Percentiles rank a stretch among this genome's conserved stretches.
phyloP scores from a whole-genome alignment of 92 coral and sea anemone species.

The Actinostola sp. region DNA sequence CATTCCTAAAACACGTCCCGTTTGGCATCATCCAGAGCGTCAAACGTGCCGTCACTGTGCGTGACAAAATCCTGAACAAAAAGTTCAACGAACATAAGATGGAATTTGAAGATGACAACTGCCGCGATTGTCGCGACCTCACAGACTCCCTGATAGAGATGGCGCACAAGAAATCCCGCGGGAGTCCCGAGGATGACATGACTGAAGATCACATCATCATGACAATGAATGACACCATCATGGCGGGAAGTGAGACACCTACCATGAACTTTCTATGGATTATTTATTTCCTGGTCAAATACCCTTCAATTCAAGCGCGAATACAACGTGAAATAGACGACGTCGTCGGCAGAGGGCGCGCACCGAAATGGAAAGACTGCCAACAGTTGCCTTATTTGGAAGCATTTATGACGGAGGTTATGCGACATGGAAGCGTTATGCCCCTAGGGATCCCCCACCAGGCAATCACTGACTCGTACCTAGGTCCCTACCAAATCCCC shows the following conservation, averaged over 20 bases:
- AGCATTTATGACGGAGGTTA: conserved; percentile 60
- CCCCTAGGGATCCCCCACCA: conserved; percentile 76
- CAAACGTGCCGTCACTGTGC: conserved; percentile 31
- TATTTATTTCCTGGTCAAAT: conserved; percentile 55
- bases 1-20: conserved; percentile 69
- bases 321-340: conserved; percentile 65
- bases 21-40: conserved; percentile 52
- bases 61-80: conserved; percentile 70
- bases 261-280: conserved; percentile 72
- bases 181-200: conserved; percentile 15
- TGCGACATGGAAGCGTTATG: conserved; percentile 58
- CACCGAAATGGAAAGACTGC: conserved; percentile 65
- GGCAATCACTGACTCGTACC: conserved; percentile 46
- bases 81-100: conserved; percentile 68
- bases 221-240: conserved; percentile 65
- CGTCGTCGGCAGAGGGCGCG: conserved; percentile 27
- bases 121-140: background rate
- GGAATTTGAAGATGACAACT: conserved; percentile 17
- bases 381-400: conserved; percentile 55
- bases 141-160: background rate
- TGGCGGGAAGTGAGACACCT: conserved; percentile 77
- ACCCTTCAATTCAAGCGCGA: conserved; percentile 63
- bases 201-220: conserved; percentile 66
- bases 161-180: background rate
- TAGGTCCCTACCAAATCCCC: conserved; percentile 66